Base-by-base conservation (phyloP, 2,888 invertebrate species). In the Acleris literana region DNA sequence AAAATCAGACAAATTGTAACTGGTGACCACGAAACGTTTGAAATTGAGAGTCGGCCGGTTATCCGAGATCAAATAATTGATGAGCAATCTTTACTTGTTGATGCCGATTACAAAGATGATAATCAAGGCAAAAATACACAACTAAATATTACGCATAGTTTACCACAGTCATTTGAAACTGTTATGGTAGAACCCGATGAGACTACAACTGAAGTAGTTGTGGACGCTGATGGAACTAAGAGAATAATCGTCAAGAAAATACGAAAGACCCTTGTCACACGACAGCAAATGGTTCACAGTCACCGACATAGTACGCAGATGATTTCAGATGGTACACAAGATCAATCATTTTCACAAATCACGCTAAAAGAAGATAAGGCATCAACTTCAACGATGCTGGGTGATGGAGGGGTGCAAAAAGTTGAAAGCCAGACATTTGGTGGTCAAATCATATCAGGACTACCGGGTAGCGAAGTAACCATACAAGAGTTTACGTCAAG, bases 181-280 rank as follows among this genome's bases (percentile, higher is more conserved):
- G 93, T 96, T 5, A 94, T 97, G 81, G 94, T 96, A 0, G 96
- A 97, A 82, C 97, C 97, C 0, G 96, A 96, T 81, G 96, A 96
- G 80, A 96, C 96, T 1, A 96, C 96, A 0, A 97, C 97, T 0
- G 96, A 96, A 86, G 95, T 97, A 3, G 94, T 96, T n/a, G 94
- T 95, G 0, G 96, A 96, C 76, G 94, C 96, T 18, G 97, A 97
- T 81, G 97, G 97, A 5, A 96, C 96, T 0, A 96, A 95, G 78
- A 93, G 96, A 72, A 96, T 97, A 58, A 95, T 97, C 64, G 95
- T 97, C 0, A 95, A 94, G 71, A 97, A 96, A 84, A 81, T 96
- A 5, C 94, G 95, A 62, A 94, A 94, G 75, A 96, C 95, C 0
- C 86, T 95, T 20, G 94, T 95, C 0, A 94, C 94, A 39, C 93